phyloP scores from a whole-genome alignment of 2,888 invertebrate species.

The Acronicta psi region DNA sequence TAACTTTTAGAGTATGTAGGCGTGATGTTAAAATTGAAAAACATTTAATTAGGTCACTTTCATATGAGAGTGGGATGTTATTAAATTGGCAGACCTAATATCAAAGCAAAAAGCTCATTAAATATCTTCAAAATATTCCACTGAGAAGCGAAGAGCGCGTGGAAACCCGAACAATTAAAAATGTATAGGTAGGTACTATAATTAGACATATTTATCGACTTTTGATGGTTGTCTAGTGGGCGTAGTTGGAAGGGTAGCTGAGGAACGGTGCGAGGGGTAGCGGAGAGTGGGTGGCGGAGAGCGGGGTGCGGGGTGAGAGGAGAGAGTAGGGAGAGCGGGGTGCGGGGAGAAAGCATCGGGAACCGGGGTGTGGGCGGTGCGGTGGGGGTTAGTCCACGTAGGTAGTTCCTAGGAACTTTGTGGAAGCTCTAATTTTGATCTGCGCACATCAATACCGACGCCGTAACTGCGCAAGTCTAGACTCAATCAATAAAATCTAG shows the following conservation, averaged over 20 bases:
- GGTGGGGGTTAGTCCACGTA: conserved; percentile 30
- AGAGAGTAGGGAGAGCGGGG: not conserved
- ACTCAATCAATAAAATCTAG: conserved; percentile 46
- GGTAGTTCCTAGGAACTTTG: conserved; percentile 52
- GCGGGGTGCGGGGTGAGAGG: not conserved
- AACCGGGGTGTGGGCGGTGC: not conserved
- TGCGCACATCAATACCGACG: conserved; percentile 49
- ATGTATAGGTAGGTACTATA: conserved; percentile 8
- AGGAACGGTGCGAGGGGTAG: conserved; percentile 3
- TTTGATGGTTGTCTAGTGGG: conserved; percentile 5
- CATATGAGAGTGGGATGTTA: too few species aligned
- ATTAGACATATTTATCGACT: conserved; percentile 26
- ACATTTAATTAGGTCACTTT: too few species aligned
- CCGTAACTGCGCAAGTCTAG: conserved; percentile 51
- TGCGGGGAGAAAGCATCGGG: not conserved
- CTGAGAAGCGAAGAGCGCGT: not conserved
- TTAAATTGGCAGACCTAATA: too few species aligned
- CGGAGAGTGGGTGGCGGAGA: not conserved
- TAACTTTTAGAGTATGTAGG: too few species aligned
- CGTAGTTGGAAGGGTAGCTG: not conserved
- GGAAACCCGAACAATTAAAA: not conserved
- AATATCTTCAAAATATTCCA: not conserved
- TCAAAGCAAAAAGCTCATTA: too few species aligned
- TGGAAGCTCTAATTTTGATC: conserved; percentile 36
- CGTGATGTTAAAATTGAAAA: too few species aligned